A percentile compares a stretch with the other conserved stretches of the same genome.
Evolutionary conservation across 2,888 invertebrate species (phyloP).

Genomic region (Amblyjoppa fuscipennis): DNA sequence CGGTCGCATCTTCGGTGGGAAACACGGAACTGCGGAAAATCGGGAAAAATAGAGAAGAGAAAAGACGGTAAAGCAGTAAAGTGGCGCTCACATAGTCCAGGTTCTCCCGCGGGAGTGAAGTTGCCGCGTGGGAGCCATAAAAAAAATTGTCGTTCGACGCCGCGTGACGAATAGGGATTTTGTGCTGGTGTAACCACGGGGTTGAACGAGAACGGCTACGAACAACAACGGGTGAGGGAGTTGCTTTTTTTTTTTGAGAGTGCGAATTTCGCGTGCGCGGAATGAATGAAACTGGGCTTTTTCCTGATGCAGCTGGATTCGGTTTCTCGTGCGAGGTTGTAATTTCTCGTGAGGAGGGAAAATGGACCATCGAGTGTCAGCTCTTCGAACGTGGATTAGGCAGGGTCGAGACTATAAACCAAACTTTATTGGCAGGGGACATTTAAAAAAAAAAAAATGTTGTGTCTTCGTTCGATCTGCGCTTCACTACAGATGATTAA

Average conservation of each 20-base stretch:
- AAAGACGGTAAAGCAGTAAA: slow-evolving; percentile 55
- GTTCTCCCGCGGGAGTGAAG: slow-evolving; percentile 55
- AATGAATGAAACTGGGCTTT: slow-evolving; percentile 35
- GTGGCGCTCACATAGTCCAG: slow-evolving; percentile 43
- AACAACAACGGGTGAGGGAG: background rate
- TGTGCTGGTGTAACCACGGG: slow-evolving; percentile 31
- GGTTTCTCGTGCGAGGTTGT: slow-evolving; percentile 3
- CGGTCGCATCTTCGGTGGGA: slow-evolving; percentile 29
- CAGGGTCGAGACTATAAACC: slow-evolving; percentile 12
- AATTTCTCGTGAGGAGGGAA: slow-evolving; percentile 22
- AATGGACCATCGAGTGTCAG: slow-evolving; percentile 15
- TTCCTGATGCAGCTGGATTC: slow-evolving; percentile 47
- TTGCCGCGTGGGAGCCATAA: slow-evolving; percentile 61
- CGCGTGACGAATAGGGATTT: slow-evolving; percentile 62
- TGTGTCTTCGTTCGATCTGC: background rate
- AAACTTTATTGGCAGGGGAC: background rate
- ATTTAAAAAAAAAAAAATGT: background rate
- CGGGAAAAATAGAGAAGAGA: slow-evolving; percentile 28
- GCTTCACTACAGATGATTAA: background rate
- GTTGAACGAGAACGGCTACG: slow-evolving; percentile 39
- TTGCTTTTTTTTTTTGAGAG: background rate
- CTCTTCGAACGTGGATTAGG: slow-evolving; percentile 14
- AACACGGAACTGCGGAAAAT: background rate
- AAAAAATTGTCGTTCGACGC: slow-evolving; percentile 63
- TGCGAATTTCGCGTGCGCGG: background rate